Base-by-base conservation (phyloP, 2,888 invertebrate species). In the Campaea margaritaria region DNA sequence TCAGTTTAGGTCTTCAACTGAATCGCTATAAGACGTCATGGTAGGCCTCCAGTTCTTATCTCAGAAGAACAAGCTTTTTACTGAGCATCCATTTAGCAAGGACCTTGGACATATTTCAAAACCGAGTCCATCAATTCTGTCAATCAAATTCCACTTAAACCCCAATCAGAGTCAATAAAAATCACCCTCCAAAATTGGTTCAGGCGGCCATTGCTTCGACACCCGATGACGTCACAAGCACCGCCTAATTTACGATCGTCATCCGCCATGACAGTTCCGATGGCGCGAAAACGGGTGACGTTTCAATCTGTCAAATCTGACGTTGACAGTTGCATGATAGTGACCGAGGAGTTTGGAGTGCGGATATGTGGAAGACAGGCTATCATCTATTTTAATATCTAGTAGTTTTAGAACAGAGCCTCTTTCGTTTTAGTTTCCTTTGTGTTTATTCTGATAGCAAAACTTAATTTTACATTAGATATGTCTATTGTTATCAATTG, bases 231-330 rank as follows among this genome's bases (percentile, higher is more conserved):
- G 51, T 59, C 62, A 55, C 57, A 46, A 59, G 57, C 38, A 39
- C 43, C 28, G 45, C 55, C 56, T 65, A 67, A 69, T 67, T 69
- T 67, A 55, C 58, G 16, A 59, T 53, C 62, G 63, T 64, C 65
- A 62, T 50, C 59, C 64, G 64, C 60, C 27, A 62, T 64, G 67
- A 62, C 65, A 54, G 53, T 49, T 46, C 43, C 15, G 56, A 51
- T 58, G 44, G 62, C 67, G 64, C 62, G 61, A 58, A 59, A 62
- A 51, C 57, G 59, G 50, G 42, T 59, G 65, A 65, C 64, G 64
- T 65, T 61, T 62, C n/a, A 56, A 64, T 57, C 65, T 62, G 58
- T 64, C 61, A 61, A 41, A 36, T 58, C 59, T 61, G 67, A 62
- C 64, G 21, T 50, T 62, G 67, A 64, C 67, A 51, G 60, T 56